phyloP scores from a whole-genome alignment of 2,113 vertebrate species.

The Dendropsophus ebraccatus region DNA sequence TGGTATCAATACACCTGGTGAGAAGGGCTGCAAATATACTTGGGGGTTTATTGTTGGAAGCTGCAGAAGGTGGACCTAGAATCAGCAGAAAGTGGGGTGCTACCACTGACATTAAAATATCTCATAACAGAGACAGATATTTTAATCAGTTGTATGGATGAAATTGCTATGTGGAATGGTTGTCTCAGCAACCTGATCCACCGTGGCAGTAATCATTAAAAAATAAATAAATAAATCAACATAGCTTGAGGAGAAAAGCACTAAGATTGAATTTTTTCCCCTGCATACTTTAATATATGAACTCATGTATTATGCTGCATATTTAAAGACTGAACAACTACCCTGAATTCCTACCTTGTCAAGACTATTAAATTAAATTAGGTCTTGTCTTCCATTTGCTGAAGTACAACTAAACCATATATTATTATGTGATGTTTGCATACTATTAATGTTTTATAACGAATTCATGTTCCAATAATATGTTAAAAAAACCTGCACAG shows the following conservation, averaged over 20 bases:
- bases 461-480: constrained; percentile 29
- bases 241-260: constrained; percentile 20
- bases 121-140: too few relatives aligned
- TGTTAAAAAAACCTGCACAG: constrained; percentile 12
- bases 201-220: too few relatives aligned
- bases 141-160: too few relatives aligned
- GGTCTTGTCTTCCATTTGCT: constrained; percentile 17
- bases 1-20: too few relatives aligned
- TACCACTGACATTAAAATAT: too few relatives aligned
- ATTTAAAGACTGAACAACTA: constrained; percentile 34
- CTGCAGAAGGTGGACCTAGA: too few relatives aligned
- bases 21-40: too few relatives aligned
- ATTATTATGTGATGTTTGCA: constrained; percentile 46
- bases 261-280: constrained; percentile 23
- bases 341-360: constrained; percentile 35
- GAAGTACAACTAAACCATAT: constrained; percentile 24
- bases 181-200: too few relatives aligned
- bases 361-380: constrained; percentile 45
- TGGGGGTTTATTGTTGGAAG: too few relatives aligned
- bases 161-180: too few relatives aligned
- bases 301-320: constrained; percentile 41
- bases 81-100: too few relatives aligned
- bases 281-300: constrained; percentile 14
- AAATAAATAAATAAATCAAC: too few relatives aligned
- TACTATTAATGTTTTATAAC: constrained; percentile 41